Evolutionary conservation across 2,888 invertebrate species (phyloP), one percentile per base, ranked within the genome.

Genomic region (Latrodectus hesperus): DNA sequence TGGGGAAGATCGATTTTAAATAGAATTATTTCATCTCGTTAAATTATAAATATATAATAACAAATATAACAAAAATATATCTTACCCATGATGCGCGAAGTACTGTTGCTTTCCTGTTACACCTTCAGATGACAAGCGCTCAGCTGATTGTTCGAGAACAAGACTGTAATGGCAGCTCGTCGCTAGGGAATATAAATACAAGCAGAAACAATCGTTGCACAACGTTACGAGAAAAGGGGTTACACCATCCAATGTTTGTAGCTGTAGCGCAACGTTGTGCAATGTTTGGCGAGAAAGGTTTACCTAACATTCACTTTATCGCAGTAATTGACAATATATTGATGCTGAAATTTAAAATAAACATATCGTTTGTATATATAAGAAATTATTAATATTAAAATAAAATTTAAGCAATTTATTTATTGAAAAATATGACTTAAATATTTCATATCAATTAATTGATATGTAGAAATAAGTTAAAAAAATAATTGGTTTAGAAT

Each of bases 231-330:
- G 12, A 38, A 64, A 65, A 16, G 11, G 51, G 55, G 49, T 71
- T 71, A 11, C 10, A 60, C 10, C 14, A 6, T 16, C n/a, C 14
- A 8, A 60, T 60, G n/a, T 9, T 16, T 60, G 60, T 64, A 9
- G 9, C 51, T 22, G 14, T 22, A n/a, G 12, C 70, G 70, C 78
- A 78, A 70, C n/a, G 70, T 78, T 68, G 78, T 60, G 78, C 78
- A 78, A 78, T 78, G 9, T n/a, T 38, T 12, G 26, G 12, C 17
- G 6, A 14, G 14, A 3, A 16, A 73, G n/a, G 26, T 17, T 70
- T 67, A 11, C 70, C 70, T 17, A 67, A 53, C 1, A 10, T 8
- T 12, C 0, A 53, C 6, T 68, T 14, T 70, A 78, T 68, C 70
- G 78, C 70, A 12, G 16, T 9, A 11, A 55, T 68, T 75, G 64